Conservation (phyloP, 2,113 vertebrate genomes). For the Aythya baeri region DNA sequence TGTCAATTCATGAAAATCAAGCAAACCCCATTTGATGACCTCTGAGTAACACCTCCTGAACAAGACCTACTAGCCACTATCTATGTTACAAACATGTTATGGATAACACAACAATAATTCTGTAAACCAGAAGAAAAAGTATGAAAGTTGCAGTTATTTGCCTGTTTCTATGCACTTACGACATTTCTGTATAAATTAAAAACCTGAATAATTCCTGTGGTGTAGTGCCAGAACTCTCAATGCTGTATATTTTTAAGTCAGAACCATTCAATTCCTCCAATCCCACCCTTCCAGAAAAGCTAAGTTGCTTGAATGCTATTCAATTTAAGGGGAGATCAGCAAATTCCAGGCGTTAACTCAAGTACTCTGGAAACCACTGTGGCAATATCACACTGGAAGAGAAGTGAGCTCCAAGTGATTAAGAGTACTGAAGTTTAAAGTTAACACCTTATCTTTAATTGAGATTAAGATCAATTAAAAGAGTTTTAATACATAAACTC, state of each 20-base stretch:
- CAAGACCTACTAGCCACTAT: not conserved
- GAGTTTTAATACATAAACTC: not conserved
- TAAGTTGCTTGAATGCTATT: not conserved
- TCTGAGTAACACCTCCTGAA: not conserved
- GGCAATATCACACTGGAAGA: not conserved
- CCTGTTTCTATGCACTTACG: not conserved
- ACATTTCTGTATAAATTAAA: not conserved
- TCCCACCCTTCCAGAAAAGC: not conserved
- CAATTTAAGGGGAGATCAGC: not conserved
- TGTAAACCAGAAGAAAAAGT: not conserved
- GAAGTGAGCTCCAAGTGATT: rapidly evolving
- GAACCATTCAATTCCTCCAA: not conserved
- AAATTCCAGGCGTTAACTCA: not conserved
- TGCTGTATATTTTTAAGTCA: not conserved
- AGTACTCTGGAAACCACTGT: not conserved
- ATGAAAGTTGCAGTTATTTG: not conserved
- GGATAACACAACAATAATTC: not conserved
- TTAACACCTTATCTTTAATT: not conserved
- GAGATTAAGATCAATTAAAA: not conserved
- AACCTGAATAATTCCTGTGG: not conserved
- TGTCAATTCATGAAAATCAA: not conserved
- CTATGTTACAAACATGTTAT: not conserved
- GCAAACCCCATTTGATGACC: not conserved
- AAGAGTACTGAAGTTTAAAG: not conserved
- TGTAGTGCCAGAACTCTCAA: not conserved